These are phyloP conservation scores for Dromococcyx pavoninus DNA, from an alignment of 2,797 vertebrate genomes.

Conservation along the genomic window DNA sequence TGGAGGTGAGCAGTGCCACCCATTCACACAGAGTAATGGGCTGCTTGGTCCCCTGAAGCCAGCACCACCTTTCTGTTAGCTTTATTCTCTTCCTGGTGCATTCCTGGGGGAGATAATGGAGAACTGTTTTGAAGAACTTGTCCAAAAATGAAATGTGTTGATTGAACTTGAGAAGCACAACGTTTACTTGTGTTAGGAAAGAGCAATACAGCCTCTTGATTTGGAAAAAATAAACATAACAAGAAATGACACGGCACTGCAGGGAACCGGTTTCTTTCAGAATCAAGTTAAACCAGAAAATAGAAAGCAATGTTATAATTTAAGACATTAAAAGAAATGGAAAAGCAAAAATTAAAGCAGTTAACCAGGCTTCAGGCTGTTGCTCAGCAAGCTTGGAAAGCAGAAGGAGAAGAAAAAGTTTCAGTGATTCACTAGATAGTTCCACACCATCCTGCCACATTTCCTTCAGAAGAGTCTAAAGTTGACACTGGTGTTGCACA, in stretches of 20 bases:
- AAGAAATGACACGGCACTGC: not conserved
- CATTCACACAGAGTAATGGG: not conserved
- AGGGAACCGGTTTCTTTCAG: not conserved
- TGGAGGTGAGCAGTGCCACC: not conserved
- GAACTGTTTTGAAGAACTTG: not conserved
- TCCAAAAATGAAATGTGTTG: not conserved
- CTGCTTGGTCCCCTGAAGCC: not conserved
- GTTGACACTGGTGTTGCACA: rapidly evolving
- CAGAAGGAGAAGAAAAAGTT: not conserved
- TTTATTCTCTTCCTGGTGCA: not conserved
- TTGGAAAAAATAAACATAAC: not conserved
- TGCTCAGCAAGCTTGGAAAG: not conserved
- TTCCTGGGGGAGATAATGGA: not conserved
- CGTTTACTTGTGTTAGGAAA: not conserved
- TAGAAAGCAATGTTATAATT: not conserved
- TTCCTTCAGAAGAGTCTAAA: not conserved
- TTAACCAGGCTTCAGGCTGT: not conserved
- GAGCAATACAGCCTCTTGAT: rapidly evolving
- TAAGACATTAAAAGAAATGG: not conserved
- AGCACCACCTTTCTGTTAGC: not conserved
- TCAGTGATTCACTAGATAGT: not conserved
- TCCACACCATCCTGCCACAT: not conserved
- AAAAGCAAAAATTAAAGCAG: not conserved
- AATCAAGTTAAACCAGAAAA: not conserved
- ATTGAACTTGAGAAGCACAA: not conserved